Conservation (phyloP, 2,888 invertebrate species). For the Meiosimyza decipiens region DNA sequence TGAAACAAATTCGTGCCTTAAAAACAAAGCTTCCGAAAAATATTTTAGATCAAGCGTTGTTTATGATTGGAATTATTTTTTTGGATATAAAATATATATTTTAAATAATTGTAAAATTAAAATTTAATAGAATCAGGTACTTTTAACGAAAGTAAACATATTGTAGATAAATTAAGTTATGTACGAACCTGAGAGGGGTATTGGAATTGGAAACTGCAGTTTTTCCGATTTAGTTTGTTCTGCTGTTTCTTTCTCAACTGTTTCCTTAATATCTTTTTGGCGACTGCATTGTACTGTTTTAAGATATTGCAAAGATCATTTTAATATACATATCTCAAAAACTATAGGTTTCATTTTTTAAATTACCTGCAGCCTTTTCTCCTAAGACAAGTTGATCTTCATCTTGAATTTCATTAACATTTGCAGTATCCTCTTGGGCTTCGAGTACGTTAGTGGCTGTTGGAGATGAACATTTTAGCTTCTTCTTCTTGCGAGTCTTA, state of each 20-base stretch:
- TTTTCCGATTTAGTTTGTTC: constrained; percentile 55
- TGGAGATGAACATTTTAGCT: constrained; percentile 51
- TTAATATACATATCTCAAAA: neutral
- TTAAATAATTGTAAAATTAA: too few species aligned
- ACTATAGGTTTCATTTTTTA: constrained; percentile 1
- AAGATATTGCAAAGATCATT: neutral
- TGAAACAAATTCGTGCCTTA: too few species aligned
- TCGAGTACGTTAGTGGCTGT: constrained; percentile 45
- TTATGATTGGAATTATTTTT: too few species aligned
- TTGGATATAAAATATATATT: too few species aligned
- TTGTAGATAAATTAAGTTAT: neutral
- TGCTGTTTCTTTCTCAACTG: constrained; percentile 48
- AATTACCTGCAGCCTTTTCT: constrained; percentile 48
- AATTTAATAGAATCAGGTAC: too few species aligned
- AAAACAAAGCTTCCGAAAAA: too few species aligned
- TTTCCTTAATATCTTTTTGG: constrained; percentile 51
- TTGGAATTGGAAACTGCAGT: constrained; percentile 52
- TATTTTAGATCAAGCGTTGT: too few species aligned
- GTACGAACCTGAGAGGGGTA: constrained; percentile 51
- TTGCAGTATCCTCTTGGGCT: constrained; percentile 48
- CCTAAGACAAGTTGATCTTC: constrained; percentile 44
- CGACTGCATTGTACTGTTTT: constrained; percentile 46
- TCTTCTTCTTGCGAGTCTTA: constrained; percentile 63
- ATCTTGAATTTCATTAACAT: constrained; percentile 40
- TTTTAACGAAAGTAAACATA: neutral